These are phyloP conservation scores for Stegophylla sp. DNA, from an alignment of 2,888 invertebrate genomes.

Conservation along the genomic window DNA sequence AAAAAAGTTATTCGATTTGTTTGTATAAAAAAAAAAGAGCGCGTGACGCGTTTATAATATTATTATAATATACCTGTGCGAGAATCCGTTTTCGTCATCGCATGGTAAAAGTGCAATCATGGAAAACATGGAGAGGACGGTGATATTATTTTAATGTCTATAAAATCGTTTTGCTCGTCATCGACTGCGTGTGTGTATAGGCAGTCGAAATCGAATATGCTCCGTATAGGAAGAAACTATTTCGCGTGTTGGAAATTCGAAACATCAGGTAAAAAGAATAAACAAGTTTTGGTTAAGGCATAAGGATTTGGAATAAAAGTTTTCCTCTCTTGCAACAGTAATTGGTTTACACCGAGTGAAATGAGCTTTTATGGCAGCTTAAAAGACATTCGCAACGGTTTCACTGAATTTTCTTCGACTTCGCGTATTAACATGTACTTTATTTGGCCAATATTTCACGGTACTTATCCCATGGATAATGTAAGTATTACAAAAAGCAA, in stretches of 20 bases:
- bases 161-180: no score
- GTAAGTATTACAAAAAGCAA: slow-evolving; percentile 4
- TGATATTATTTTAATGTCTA: no score
- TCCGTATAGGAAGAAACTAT: not conserved
- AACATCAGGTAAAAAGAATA: not conserved
- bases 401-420: not conserved
- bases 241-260: slow-evolving; percentile 17
- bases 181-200: no score
- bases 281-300: slow-evolving; percentile 14
- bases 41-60: not conserved
- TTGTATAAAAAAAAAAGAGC: not conserved
- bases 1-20: not conserved
- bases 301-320: slow-evolving; percentile 18
- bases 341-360: slow-evolving; percentile 16
- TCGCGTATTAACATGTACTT: not conserved
- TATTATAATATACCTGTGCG: no score
- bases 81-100: no score
- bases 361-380: slow-evolving; percentile 2
- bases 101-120: no score
- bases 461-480: slow-evolving; percentile 8
- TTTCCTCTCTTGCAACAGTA: slow-evolving; percentile 22
- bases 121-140: no score
- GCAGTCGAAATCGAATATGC: not conserved
- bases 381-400: slow-evolving; percentile 6
- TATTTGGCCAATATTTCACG: not conserved